Conservation (phyloP, 2,888 invertebrate genomes). For the Phengaris arion region DNA sequence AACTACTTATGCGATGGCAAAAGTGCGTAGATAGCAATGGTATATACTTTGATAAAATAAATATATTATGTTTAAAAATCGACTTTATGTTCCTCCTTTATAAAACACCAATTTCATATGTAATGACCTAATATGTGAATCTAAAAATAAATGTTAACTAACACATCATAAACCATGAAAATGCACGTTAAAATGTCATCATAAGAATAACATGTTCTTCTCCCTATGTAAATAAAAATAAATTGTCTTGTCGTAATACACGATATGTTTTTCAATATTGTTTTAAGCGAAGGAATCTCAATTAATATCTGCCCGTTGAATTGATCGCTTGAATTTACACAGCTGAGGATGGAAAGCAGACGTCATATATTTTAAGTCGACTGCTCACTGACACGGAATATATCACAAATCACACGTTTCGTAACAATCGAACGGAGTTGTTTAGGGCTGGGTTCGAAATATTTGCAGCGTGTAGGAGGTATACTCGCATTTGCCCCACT, state of each 20-base stretch:
- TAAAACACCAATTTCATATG: no score
- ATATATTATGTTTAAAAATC: no score
- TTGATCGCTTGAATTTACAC: slow-evolving; percentile 32
- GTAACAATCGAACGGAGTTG: slow-evolving; percentile 3
- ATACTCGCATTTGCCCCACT: no score
- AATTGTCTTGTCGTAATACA: not conserved
- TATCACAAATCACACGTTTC: slow-evolving; percentile 6
- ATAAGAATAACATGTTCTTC: not conserved
- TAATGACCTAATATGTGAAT: not conserved
- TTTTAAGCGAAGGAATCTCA: not conserved
- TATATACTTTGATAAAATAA: no score
- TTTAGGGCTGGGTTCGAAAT: not conserved
- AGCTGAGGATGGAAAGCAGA: slow-evolving; percentile 33
- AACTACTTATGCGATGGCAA: no score
- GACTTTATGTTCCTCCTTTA: no score
- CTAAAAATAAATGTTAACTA: not conserved
- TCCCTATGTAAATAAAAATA: not conserved
- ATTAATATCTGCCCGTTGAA: slow-evolving; percentile 23
- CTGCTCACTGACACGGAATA: slow-evolving; percentile 4
- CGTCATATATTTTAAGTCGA: slow-evolving; percentile 34
- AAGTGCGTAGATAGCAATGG: no score
- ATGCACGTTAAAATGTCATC: not conserved
- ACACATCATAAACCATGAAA: not conserved
- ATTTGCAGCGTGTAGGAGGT: no score
- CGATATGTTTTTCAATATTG: slow-evolving; percentile 2